Evolutionary conservation across 2,888 invertebrate species (phyloP).

Genomic region (Apamea crenata): DNA sequence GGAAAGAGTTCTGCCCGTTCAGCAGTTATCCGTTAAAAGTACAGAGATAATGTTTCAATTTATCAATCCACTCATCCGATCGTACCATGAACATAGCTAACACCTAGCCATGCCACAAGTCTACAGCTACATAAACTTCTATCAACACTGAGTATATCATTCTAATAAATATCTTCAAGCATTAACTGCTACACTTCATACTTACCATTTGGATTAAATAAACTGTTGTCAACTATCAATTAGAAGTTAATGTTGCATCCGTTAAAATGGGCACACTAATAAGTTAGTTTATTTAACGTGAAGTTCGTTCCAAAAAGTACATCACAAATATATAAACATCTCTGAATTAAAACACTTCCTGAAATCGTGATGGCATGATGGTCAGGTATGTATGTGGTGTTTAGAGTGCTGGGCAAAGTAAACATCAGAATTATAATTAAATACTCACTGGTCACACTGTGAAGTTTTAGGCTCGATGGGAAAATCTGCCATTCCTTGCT

Average conservation of each 20-base stretch:
- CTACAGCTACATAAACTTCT: neutral
- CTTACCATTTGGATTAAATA: neutral
- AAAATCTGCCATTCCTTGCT: constrained; percentile 81
- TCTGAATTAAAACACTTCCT: neutral
- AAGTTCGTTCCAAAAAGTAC: constrained; percentile 1
- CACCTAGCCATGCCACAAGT: too few species aligned
- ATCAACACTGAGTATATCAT: neutral
- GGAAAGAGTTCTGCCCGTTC: neutral
- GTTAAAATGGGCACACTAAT: neutral
- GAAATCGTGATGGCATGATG: neutral
- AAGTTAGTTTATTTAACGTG: neutral
- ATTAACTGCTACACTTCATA: neutral
- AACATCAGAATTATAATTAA: constrained; percentile 13
- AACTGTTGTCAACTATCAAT: constrained; percentile 1
- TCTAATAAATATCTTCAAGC: neutral
- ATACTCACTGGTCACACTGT: constrained; percentile 80
- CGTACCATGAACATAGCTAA: neutral
- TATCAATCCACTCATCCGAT: neutral
- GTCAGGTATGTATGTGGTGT: neutral
- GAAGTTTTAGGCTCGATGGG: constrained; percentile 74
- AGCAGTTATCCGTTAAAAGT: too few species aligned
- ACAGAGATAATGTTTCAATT: neutral
- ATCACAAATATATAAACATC: constrained; percentile 6
- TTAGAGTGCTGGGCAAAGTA: neutral
- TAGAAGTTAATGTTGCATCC: neutral